Evolutionary conservation across 2,797 vertebrate species (phyloP), one percentile per base, ranked within the genome.

Genomic region (Atherinosoma microstoma): DNA sequence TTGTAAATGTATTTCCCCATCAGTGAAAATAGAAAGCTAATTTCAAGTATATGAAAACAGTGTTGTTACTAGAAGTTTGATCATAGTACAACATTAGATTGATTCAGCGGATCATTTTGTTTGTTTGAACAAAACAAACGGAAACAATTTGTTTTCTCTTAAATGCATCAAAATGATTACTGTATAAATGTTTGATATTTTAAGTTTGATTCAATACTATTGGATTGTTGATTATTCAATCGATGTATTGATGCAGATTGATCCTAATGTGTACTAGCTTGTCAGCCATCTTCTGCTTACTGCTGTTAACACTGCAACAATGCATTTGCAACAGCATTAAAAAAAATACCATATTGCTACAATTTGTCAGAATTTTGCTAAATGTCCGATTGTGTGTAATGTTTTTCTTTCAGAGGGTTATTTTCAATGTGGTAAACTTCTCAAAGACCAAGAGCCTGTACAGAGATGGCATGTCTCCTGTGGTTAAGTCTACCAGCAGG

Each of bases 361-460:
- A 24, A 30, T 10, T 58, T 5, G 15, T 22, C 59, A 18, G 4
- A 47, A 18, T 60, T 8, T 27, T 3, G 29, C 22, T 56, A 16
- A 58, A 4, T 54, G 5, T 9, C 45, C 53, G 36, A 38, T 16
- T 24, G 8, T 0, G 0, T 58, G 24, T 27, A 8, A 0, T 79
- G 15, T 67, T 79, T 86, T 70, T 90, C 58, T 96, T 96, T 75
- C 93, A 99, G 98, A 97, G 97, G 80, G 96, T 99, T 27, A 98
- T 99, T 93, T 99, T 99, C 93, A 99, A 99, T 66, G 94, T 99
- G 1, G 97, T 99, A 81, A 99, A 99, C 96, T 99, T 99, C 93
- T 98, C 97, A 84, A 99, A 99, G 94, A 99, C 97, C 73, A 99
- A 99, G 93, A 99, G 98, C 85, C 95, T 99, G 75, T 99, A 99